phyloP scores from a whole-genome alignment of 2,113 vertebrate species.

The Tragelaphus strepsiceros region DNA sequence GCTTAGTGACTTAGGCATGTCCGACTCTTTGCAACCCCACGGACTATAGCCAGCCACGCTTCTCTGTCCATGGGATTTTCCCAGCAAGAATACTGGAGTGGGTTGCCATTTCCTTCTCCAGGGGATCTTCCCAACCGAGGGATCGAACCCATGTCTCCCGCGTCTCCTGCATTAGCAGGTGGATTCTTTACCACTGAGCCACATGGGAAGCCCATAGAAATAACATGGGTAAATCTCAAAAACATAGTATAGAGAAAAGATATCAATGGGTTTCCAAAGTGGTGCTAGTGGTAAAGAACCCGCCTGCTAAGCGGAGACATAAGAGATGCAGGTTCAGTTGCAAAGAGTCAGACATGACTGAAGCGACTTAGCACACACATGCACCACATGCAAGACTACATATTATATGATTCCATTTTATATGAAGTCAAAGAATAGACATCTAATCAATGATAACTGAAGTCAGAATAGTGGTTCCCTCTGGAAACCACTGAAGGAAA shows the following conservation, averaged over 20 bases:
- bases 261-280: neutral
- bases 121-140: neutral
- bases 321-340: neutral
- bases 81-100: neutral
- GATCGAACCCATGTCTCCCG: neutral
- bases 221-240: neutral
- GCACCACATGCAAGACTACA: neutral
- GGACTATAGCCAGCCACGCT: neutral
- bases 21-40: neutral
- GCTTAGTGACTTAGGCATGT: neutral
- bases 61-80: neutral
- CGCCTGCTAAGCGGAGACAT: neutral
- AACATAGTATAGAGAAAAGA: neutral
- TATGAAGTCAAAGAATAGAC: neutral
- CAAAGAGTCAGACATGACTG: neutral
- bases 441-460: neutral
- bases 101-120: neutral
- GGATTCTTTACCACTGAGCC: neutral
- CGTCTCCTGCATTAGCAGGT: neutral
- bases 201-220: neutral
- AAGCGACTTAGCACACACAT: neutral
- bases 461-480: neutral
- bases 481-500: neutral
- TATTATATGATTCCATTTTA: neutral
- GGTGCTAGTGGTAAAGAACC: neutral